Base-by-base conservation (phyloP, 1,140 invertebrate species). In the Temnothorax longispinosus region DNA sequence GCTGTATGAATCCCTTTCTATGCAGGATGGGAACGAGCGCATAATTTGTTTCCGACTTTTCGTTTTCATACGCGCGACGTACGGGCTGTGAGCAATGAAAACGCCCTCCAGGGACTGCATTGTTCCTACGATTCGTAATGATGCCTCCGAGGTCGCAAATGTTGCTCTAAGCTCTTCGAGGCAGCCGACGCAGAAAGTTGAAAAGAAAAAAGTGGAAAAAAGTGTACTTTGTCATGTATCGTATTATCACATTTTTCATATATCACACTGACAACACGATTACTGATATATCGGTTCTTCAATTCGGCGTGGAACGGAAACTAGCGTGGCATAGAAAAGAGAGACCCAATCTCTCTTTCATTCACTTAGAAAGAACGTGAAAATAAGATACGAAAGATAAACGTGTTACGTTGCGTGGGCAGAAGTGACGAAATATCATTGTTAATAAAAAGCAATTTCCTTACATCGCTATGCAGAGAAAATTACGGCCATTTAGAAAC, bases 51-150 rank as follows among this genome's bases (percentile, higher is more conserved):
- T 60, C 44, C 44, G 77, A 72, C 76, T 74, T 86, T 44, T 87
- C 74, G 58, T 72, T 86, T 86, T 72, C 32, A 65, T 69, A 52
- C 76, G 71, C 78, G 86, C 47, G 82, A 88, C 41, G 60, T 72
- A 69, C 60, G 41, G 32, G 13, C 35, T 13, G 87, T 60, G 84
- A 86, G 58, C 86, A 72, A 67, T 84, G 88, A 87, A 90, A 91
- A 91, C 88, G 76, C 84, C 81, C 87, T 54, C 81, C 56, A 52
- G 67, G 47, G 41, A 32, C 44, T 44, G 64, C 65, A 91, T 91
- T 91, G 89, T 91, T 87, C 69, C 52, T 58, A 65, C 41, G 64
- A 41, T 60, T 81, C 76, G 64, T 91, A 90, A 91, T 88, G 89
- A 89, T 89, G 84, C 78, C 78, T 82, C 78, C 82, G 80, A 86